Evolutionary conservation across 2,113 vertebrate genomes (phyloP), one percentile per base, ranked within the genome.

Genomic region (Chlorodrepanis virens): DNA sequence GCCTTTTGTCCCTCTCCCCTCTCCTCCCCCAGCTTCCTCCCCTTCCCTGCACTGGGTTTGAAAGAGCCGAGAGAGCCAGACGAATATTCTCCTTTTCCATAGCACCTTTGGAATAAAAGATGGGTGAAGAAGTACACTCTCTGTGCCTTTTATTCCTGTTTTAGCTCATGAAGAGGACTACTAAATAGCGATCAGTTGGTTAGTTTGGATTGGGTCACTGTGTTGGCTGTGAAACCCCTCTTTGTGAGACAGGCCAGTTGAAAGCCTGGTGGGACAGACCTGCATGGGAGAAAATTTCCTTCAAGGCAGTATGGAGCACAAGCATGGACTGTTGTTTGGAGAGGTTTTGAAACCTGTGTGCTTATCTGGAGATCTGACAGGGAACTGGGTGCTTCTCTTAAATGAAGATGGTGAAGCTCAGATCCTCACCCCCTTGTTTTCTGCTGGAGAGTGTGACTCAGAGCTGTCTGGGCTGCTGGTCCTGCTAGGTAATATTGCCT

Each of bases 11-110:
- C 23, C 22, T 77, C 20, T 75, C 40, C 15, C 20, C 24, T 14
- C 11, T 39, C n/a, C 14, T 45, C 28, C 5, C 4, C 4, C 18
- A 37, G 53, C 61, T 52, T 77, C 11, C 17, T 37, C 45, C 9
- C 10, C 12, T 61, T 42, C 31, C 10, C 24, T 21, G 1, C 9
- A 3, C 11, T 0, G 0, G 35, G 24, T 69, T 90, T 56, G 42
- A 69, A 76, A 63, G 31, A 69, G 35, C 23, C 27, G 10, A 68
- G n/a, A 68, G 40, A 54, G 29, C 24, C 35, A 49, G 45, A 40
- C 54, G 31, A 49, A 69, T 47, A 47, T 40, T 8, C 49, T 76
- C 21, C 61, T 82, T 83, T 87, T 95, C 45, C 21, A 6, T 29
- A 29, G 11, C 16, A 69, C 74, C 31, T 63, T 39, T 7, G 19